phyloP scores from a whole-genome alignment of 2,113 vertebrate genomes.

The Lophius piscatorius region DNA sequence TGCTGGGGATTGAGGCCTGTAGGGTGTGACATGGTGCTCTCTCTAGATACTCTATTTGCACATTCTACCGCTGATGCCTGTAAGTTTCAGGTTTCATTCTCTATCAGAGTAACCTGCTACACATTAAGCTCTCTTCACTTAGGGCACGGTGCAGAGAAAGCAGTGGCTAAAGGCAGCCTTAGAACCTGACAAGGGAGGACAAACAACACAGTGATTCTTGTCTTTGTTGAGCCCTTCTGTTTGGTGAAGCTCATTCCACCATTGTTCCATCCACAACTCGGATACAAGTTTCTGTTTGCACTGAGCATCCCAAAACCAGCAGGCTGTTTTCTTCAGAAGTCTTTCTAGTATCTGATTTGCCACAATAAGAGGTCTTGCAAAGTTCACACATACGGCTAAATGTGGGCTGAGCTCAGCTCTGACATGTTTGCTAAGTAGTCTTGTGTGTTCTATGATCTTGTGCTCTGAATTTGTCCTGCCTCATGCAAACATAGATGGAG shows the following conservation, averaged over 20 bases:
- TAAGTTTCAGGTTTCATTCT: slow-evolving; percentile 45
- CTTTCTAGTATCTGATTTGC: slow-evolving; percentile 51
- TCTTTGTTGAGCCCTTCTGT: slow-evolving; percentile 49
- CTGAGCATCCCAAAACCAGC: slow-evolving; percentile 37
- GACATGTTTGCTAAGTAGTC: slow-evolving; percentile 50
- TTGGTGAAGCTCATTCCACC: slow-evolving; percentile 27
- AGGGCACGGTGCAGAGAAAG: slow-evolving; percentile 32
- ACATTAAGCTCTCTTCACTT: slow-evolving; percentile 55
- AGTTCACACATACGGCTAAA: slow-evolving; percentile 19
- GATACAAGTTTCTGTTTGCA: slow-evolving; percentile 59
- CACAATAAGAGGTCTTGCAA: slow-evolving; percentile 35
- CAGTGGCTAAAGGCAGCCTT: slow-evolving; percentile 32
- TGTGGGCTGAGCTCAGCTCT: slow-evolving; percentile 31
- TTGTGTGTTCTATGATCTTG: slow-evolving; percentile 30
- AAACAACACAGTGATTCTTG: slow-evolving; percentile 48
- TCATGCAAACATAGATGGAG: slow-evolving; percentile 28
- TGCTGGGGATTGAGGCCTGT: background rate
- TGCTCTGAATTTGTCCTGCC: slow-evolving; percentile 23
- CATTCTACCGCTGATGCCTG: slow-evolving; percentile 25
- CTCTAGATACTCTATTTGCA: slow-evolving; percentile 38
- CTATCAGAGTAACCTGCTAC: slow-evolving; percentile 43
- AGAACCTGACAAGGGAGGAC: slow-evolving; percentile 49
- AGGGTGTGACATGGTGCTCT: slow-evolving; percentile 42
- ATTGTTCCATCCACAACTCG: slow-evolving; percentile 55
- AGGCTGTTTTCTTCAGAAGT: slow-evolving; percentile 30